Evolutionary conservation across 2,113 vertebrate species (phyloP), one percentile per base, ranked within the genome.

Genomic region (Engystomops pustulosus): DNA sequence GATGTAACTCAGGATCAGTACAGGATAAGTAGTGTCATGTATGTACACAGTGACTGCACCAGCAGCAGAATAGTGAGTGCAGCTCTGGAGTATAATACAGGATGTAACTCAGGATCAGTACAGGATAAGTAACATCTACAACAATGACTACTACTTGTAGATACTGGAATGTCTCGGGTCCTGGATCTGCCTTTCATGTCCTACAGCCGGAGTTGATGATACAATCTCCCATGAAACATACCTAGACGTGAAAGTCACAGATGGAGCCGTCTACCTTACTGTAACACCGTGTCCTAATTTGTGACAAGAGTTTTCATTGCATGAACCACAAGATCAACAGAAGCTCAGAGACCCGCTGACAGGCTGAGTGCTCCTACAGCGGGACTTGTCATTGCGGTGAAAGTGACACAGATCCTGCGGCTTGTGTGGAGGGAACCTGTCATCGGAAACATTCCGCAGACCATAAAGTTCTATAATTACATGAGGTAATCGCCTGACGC

Each of bases 281-380:
- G 32, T 58, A 77, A 23, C 74, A 17, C 20, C 23, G 20, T 23
- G 30, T 15, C n/a, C 12, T 58, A 36, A 77, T 58, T 18, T 36
- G 49, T 34, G 74, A 58, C 74, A 58, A 23, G 1, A 36, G 51
- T 77, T 58, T 77, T 77, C 74, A 55, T 38, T 77, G 49, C 49
- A 36, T 18, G 30, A 77, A 77, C 49, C 49, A 55, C 49, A 55
- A 55, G 3, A 58, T 12, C 30, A 55, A 23, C 49, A 55, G 49
- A 36, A 23, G 74, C 36, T 58, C 49, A 77, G 38, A 44, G 9
- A 14, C 3, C 10, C 1, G 74, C 49, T 77, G 74, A 77, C 74
- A 77, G 74, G 74, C 49, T 1, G 72, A 75, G 72, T 4, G 45
- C 1, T 20, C 47, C 4, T 23, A n/a, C 47, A 27, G 32, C 14